phyloP scores from a whole-genome alignment of 2,888 invertebrate species.

The Amorpha juglandis region DNA sequence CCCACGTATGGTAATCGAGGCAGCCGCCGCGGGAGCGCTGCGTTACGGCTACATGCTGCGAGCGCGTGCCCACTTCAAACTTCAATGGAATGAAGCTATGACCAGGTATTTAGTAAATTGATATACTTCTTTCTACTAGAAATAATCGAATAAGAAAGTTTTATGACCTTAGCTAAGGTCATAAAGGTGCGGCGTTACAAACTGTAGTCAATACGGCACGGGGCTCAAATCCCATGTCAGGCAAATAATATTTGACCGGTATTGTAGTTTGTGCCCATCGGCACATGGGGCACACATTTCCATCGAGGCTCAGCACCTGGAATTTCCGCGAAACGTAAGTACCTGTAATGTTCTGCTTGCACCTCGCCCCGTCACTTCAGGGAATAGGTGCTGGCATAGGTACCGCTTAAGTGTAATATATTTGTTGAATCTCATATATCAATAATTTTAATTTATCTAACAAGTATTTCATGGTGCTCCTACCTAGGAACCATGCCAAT shows the following conservation, averaged over 20 bases:
- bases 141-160: background rate
- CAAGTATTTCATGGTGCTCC: conserved; percentile 29
- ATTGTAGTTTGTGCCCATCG: too few species aligned
- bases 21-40: conserved; percentile 46
- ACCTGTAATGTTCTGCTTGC: too few species aligned
- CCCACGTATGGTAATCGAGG: conserved; percentile 64
- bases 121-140: background rate
- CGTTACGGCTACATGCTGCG: conserved; percentile 57
- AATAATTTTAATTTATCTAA: background rate
- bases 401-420: too few species aligned
- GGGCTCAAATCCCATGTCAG: too few species aligned
- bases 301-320: too few species aligned
- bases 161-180: background rate
- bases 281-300: too few species aligned
- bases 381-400: too few species aligned
- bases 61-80: conserved; percentile 41
- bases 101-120: background rate
- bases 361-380: too few species aligned
- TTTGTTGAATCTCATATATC: too few species aligned
- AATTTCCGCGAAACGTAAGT: too few species aligned
- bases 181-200: background rate
- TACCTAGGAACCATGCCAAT: conserved; percentile 27
- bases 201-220: too few species aligned
- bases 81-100: conserved; percentile 29
- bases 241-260: too few species aligned